phyloP scores from a whole-genome alignment of 2,888 invertebrate genomes.

The Plebejus argus region DNA sequence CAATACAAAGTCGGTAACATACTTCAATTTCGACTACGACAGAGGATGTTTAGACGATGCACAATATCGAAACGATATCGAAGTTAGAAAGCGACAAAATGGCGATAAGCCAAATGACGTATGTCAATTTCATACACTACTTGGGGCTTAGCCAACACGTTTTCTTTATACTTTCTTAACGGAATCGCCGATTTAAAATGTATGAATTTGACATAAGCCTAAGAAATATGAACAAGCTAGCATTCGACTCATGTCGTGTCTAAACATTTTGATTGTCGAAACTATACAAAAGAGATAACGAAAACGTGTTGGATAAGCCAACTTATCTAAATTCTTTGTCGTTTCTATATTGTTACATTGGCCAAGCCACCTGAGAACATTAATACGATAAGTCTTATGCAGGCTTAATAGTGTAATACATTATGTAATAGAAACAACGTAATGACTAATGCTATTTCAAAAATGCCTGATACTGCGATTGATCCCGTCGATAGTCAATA shows the following conservation, averaged over 20 bases:
- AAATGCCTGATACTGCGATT: constrained; percentile 26
- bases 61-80: neutral
- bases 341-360: neutral
- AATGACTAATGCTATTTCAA: neutral
- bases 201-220: too few species aligned
- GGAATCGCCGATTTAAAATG: too few species aligned
- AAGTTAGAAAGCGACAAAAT: neutral
- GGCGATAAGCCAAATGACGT: too few species aligned
- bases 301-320: too few species aligned
- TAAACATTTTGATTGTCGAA: too few species aligned
- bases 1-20: constrained; percentile 25
- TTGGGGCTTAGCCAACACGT: too few species aligned
- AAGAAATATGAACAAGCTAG: too few species aligned
- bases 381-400: neutral
- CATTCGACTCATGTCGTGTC: too few species aligned
- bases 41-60: neutral
- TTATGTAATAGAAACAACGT: neutral
- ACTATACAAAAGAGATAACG: too few species aligned
- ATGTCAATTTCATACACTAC: too few species aligned
- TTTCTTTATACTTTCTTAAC: too few species aligned
- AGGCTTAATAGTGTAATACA: constrained; percentile 6
- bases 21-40: constrained; percentile 9
- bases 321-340: neutral
- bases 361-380: neutral
- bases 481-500: constrained; percentile 24